phyloP scores from a whole-genome alignment of 2,888 invertebrate species.

The Carpatolechia fugitivella region DNA sequence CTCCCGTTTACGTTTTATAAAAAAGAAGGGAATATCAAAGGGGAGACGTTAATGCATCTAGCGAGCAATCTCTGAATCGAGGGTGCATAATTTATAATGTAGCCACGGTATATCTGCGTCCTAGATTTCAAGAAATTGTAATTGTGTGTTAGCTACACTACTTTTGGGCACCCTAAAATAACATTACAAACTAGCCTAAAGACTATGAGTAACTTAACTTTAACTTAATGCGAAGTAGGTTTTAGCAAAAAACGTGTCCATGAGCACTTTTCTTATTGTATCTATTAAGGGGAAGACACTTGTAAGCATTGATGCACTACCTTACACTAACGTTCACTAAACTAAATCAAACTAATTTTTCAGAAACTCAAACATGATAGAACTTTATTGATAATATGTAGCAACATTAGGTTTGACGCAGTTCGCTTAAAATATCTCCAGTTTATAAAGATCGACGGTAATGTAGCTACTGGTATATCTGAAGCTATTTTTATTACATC shows the following conservation, averaged over 20 bases:
- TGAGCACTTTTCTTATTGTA: no score
- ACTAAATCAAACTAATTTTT: no score
- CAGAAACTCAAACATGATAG: no score
- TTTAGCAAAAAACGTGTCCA: no score
- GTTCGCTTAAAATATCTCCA: not conserved
- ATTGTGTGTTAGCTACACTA: not conserved
- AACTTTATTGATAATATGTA: no score
- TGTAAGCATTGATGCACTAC: no score
- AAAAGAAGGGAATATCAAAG: slow-evolving; percentile 59
- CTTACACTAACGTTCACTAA: no score
- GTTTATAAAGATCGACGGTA: slow-evolving; percentile 17
- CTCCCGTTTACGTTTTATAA: slow-evolving; percentile 58
- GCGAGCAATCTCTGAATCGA: slow-evolving; percentile 66
- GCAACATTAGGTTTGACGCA: no score
- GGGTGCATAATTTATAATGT: slow-evolving; percentile 76
- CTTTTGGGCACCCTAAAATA: not conserved
- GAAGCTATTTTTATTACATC: slow-evolving; percentile 76
- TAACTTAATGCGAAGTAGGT: no score
- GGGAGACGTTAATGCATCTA: slow-evolving; percentile 64
- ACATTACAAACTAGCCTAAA: no score
- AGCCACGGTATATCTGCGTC: slow-evolving; percentile 59
- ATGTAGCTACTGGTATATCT: slow-evolving; percentile 58
- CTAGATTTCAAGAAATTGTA: slow-evolving; percentile 18
- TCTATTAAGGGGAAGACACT: no score
- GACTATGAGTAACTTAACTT: no score